Evolutionary conservation across 2,113 vertebrate species (phyloP), one percentile per base, ranked within the genome.

Genomic region (Zosterops japonicus): DNA sequence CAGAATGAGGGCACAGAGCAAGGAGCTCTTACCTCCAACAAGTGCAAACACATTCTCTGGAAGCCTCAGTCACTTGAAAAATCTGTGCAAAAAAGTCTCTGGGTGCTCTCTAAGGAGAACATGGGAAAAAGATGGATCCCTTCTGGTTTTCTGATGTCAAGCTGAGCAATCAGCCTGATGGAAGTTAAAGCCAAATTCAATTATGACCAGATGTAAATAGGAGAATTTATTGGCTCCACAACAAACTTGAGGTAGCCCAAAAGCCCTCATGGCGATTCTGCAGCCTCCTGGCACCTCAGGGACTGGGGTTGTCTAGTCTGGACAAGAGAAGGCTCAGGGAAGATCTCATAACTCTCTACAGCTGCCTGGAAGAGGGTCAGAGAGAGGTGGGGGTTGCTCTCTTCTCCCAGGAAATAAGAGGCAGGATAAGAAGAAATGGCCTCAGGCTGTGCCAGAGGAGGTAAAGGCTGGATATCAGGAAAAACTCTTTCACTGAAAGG

Each of bases 361-460:
- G 33, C 28, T 71, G 8, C 17, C 61, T 44, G 19, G 25, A n/a
- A 50, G 23, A 23, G 29, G 27, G 16, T n/a, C 70, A 35, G 21
- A 8, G 47, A 2, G 2, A 31, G 3, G 3, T n/a, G 17, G 21
- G 11, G 3, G 1, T 5, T 14, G 6, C 3, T n/a, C 12, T 65
- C 27, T 39, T 24, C 11, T 46, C 16, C 13, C 20, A 39, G 28
- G 21, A 14, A 68, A 35, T 4, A 6, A n/a, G 19, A 11, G 11
- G 6, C 7, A 46, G 18, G 16, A 18, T 14, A 41, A 53, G n/a
- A 29, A 42, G 28, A 68, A 52, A 53, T 4, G 2, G 9, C 16
- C 28, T n/a, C 39, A 41, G 41, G 27, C 24, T 75, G n/a, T 41
- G 24, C 39, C 39, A 47, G 14, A 4, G 3, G 3, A 53, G 6